Base-by-base conservation (phyloP, 2,797 vertebrate genomes). In the Chromis chromis region DNA sequence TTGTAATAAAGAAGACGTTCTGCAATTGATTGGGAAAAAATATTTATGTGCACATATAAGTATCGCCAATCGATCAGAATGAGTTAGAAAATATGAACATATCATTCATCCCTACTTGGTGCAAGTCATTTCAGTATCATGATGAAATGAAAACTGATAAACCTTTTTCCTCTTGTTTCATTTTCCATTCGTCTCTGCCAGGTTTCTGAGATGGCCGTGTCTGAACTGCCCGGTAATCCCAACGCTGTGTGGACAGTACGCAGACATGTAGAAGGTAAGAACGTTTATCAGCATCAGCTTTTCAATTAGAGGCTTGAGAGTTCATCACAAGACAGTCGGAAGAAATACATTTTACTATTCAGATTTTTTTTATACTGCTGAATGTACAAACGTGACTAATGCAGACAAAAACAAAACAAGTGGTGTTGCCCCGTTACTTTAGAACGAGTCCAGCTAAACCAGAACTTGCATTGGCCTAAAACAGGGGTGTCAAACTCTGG, bases 191-290 rank as follows among this genome's bases (percentile, higher is more conserved):
- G 10, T 68, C n/a, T 62, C 12, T 0, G 10, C 65, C 85, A 99
- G 98, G 98, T 99, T 1, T 99, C 98, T 0, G 98, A 99, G 94
- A 99, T 99, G 98, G 98, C 98, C 0, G 98, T 99, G 76, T 99
- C 98, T 0, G 98, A 99, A 89, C 95, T 99, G 86, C 98, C 98
- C 0, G 98, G 98, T 96, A 99, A 99, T 91, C 98, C 98, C 57
- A 99, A 99, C n/a, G 98, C 98, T 78, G 98, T 99, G 44, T 99
- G 98, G 98, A 99, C 98, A 0, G 98, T 99, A 21, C 96, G 98
- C 85, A 95, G 96, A 67, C 98, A 99, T 3, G 95, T 99, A 19
- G 98, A 99, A 96, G 98, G 98, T 99, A 96, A 76, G 54, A 6
- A 6, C 4, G 0, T 21, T 31, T 2, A 8, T 48, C 21, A 4